Conservation (phyloP, 2,113 vertebrate species). For the Helogale parvula region DNA sequence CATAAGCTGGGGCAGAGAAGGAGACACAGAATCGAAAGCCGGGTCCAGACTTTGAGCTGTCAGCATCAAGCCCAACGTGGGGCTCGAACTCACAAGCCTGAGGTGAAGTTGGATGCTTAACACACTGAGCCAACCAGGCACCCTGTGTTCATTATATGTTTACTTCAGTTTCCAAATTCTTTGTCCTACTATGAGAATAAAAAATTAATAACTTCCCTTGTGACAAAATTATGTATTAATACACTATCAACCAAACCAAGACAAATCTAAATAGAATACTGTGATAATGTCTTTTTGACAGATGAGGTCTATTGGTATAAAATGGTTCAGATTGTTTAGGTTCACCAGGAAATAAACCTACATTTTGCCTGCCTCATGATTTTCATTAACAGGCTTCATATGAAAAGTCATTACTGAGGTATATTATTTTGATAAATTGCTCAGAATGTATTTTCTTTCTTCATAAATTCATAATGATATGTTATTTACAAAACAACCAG, state of each 20-base stretch:
- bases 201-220: background rate
- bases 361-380: background rate
- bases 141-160: background rate
- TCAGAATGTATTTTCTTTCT: slow-evolving; percentile 63
- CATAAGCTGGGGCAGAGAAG: too few relatives aligned
- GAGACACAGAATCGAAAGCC: too few relatives aligned
- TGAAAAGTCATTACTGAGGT: background rate
- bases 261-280: background rate
- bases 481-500: slow-evolving; percentile 16
- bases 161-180: background rate
- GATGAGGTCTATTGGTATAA: background rate
- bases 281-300: background rate
- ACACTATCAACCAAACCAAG: background rate
- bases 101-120: too few relatives aligned
- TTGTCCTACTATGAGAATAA: background rate
- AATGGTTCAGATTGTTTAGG: background rate
- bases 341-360: background rate
- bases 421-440: background rate
- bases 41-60: too few relatives aligned
- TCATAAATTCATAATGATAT: slow-evolving; percentile 12
- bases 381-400: background rate
- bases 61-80: too few relatives aligned
- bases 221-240: background rate
- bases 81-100: too few relatives aligned
- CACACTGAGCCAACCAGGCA: too few relatives aligned